Evolutionary conservation across 2,888 invertebrate species (phyloP).

Genomic region (Neocrepidodera transversa): DNA sequence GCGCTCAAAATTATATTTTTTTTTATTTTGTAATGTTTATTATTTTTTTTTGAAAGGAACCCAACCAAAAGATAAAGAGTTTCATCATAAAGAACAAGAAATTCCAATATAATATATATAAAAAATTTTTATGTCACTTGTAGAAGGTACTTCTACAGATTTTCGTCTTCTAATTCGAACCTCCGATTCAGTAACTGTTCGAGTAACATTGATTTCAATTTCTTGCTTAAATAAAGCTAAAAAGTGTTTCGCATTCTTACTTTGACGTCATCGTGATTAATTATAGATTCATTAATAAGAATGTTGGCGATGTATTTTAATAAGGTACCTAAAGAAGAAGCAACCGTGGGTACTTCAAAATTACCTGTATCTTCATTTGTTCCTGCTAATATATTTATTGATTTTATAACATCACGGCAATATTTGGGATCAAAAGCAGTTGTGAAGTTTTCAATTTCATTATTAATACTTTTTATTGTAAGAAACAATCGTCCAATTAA

Average conservation of each 20-base stretch:
- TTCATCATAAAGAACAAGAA: no score
- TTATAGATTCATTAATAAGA: constrained; percentile 20
- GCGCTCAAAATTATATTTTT: no score
- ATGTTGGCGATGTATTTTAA: constrained; percentile 34
- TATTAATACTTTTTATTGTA: constrained; percentile 24
- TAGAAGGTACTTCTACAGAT: constrained; percentile 10
- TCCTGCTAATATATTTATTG: constrained; percentile 37
- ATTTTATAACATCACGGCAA: constrained; percentile 28
- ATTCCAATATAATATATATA: no score
- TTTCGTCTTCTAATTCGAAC: constrained; percentile 13
- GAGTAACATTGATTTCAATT: constrained; percentile 13
- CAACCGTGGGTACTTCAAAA: constrained; percentile 36
- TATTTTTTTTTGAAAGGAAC: no score
- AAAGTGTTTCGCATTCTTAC: constrained; percentile 14
- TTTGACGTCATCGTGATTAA: constrained; percentile 8
- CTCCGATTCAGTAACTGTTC: constrained; percentile 26
- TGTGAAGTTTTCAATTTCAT: constrained; percentile 34
- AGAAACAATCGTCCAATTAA: constrained; percentile 37
- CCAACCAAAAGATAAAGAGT: no score
- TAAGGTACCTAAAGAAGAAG: constrained; percentile 35
- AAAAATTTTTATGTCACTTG: no score
- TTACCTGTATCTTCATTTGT: constrained; percentile 24
- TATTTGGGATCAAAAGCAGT: constrained; percentile 38
- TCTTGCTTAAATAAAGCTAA: constrained; percentile 16
- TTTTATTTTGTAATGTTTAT: no score